phyloP scores from a whole-genome alignment of 2,797 vertebrate species.

The Clamator glandarius region DNA sequence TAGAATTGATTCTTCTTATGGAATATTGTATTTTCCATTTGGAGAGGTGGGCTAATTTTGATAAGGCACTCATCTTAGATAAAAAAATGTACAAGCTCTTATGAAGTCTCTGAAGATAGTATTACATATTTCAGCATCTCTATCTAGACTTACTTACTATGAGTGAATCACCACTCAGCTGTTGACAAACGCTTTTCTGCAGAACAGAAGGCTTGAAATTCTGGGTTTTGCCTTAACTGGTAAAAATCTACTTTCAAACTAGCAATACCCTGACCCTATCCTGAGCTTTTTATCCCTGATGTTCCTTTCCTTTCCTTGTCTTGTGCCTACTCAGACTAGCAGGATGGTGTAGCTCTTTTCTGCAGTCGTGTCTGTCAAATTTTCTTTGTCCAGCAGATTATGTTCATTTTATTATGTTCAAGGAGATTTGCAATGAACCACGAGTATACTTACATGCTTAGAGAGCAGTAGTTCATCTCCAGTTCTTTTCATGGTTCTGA shows the following conservation, averaged over 20 bases:
- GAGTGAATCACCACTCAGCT: background rate
- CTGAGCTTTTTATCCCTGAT: background rate
- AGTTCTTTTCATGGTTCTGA: background rate
- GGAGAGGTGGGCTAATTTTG: background rate
- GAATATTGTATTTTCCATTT: background rate
- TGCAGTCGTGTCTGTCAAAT: background rate
- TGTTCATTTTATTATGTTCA: background rate
- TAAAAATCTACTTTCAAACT: background rate
- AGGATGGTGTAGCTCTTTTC: background rate
- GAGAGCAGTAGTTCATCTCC: background rate
- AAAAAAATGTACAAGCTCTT: background rate
- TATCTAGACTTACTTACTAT: background rate
- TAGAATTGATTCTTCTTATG: background rate
- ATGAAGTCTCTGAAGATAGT: background rate
- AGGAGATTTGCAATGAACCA: background rate
- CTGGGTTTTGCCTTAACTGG: background rate
- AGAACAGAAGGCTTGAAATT: background rate
- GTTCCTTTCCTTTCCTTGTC: background rate
- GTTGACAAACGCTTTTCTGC: background rate
- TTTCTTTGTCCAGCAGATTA: background rate
- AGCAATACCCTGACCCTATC: background rate
- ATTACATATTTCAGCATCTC: background rate
- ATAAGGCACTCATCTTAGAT: background rate
- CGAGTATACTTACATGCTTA: background rate
- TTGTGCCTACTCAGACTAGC: background rate